Evolutionary conservation across 2,888 invertebrate species (phyloP).

Genomic region (Andrena marginata): DNA sequence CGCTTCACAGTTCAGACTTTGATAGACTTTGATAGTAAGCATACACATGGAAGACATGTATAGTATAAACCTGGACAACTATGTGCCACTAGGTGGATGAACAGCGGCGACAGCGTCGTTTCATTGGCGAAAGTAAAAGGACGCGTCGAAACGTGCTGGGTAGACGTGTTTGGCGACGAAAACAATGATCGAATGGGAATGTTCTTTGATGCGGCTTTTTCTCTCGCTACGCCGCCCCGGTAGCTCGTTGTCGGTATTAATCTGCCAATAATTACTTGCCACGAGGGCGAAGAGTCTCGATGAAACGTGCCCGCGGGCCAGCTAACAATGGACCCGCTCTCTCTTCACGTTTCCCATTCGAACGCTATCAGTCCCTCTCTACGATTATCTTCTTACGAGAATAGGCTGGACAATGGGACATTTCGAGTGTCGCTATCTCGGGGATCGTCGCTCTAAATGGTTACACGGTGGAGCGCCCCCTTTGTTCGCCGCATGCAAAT

Average conservation of each 20-base stretch:
- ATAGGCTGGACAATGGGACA: conserved; percentile 3
- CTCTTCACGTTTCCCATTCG: conserved; percentile 25
- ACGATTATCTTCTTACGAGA: conserved; percentile 14
- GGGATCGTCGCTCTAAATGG: background rate
- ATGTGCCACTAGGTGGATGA: too few species aligned
- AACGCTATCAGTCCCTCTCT: conserved; percentile 9
- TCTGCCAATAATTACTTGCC: conserved; percentile 62
- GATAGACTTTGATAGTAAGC: too few species aligned
- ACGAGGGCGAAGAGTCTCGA: conserved; percentile 36
- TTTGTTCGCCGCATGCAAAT: background rate
- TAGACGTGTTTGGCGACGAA: conserved; percentile 1
- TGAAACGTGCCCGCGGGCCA: conserved; percentile 25
- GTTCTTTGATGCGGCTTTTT: conserved; percentile 10
- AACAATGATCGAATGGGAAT: conserved; percentile 38
- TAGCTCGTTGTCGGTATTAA: conserved; percentile 59
- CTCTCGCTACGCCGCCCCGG: conserved; percentile 27
- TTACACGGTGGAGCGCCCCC: background rate
- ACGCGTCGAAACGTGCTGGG: background rate
- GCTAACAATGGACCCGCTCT: conserved; percentile 24
- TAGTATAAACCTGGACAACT: too few species aligned
- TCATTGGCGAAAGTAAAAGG: too few species aligned
- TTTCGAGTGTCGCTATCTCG: conserved; percentile 1
- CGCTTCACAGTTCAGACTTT: too few species aligned
- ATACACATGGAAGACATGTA: too few species aligned
- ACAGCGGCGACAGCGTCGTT: too few species aligned